Evolutionary conservation across 2,113 vertebrate genomes (phyloP).

Genomic region (Bufo gargarizans): DNA sequence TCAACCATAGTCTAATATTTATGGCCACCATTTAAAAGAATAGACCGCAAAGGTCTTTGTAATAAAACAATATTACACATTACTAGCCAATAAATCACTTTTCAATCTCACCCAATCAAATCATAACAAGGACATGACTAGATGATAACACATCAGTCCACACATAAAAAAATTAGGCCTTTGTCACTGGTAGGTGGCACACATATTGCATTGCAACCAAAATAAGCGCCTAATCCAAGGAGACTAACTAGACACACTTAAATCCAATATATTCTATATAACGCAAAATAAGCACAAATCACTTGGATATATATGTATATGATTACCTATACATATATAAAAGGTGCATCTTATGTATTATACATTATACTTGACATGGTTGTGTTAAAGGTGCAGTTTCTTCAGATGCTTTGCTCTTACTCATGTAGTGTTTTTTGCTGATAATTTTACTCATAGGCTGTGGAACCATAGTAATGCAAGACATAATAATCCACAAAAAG

Average conservation of each 20-base stretch:
- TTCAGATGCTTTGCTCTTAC: background rate
- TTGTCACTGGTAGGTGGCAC: background rate
- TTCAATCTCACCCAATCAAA: background rate
- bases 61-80: background rate
- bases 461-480: background rate
- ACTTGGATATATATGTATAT: constrained; percentile 17
- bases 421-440: background rate
- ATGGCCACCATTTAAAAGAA: too few relatives aligned
- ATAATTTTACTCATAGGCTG: background rate
- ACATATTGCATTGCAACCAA: background rate
- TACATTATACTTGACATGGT: background rate
- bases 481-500: background rate
- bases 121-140: background rate
- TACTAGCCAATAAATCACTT: background rate
- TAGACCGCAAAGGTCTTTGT: background rate
- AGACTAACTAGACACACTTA: constrained; percentile 6
- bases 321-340: constrained; percentile 33
- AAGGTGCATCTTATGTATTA: background rate
- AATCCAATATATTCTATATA: constrained; percentile 6
- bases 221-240: background rate
- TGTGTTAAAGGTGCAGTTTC: constrained; percentile 32
- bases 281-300: constrained; percentile 12
- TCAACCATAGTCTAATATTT: too few relatives aligned
- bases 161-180: background rate
- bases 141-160: background rate